phyloP scores from a whole-genome alignment of 2,113 vertebrate genomes.

The Elephas maximus region DNA sequence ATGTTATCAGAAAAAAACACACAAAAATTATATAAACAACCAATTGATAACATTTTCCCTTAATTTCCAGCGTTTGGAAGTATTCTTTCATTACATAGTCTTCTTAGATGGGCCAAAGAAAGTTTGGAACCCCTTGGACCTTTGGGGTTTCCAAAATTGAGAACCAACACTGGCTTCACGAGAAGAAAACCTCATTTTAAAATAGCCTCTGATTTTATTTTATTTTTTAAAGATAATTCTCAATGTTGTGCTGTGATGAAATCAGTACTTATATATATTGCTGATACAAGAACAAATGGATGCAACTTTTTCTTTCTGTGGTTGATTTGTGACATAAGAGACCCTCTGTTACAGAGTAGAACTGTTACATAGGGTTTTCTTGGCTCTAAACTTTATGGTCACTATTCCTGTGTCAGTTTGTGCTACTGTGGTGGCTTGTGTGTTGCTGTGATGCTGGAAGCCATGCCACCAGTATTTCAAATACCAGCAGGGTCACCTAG shows the following conservation, averaged over 20 bases:
- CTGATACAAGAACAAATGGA: background rate
- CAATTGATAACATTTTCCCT: background rate
- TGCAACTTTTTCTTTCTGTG: background rate
- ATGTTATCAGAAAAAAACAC: conserved; percentile 24
- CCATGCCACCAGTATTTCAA: too few relatives aligned
- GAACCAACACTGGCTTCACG: background rate
- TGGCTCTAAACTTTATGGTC: too few relatives aligned
- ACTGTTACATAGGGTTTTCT: too few relatives aligned
- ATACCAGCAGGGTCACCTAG: too few relatives aligned
- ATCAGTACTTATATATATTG: background rate
- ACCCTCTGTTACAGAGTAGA: too few relatives aligned
- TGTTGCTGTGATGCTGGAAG: too few relatives aligned
- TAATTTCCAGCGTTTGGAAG: background rate
- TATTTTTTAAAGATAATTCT: background rate
- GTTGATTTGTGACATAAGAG: too few relatives aligned
- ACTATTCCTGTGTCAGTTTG: too few relatives aligned
- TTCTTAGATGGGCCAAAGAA: background rate
- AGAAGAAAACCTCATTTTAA: background rate
- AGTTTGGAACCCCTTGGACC: background rate
- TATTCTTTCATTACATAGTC: background rate
- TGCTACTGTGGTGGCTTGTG: too few relatives aligned
- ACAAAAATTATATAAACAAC: background rate
- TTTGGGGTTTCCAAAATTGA: conserved; percentile 30
- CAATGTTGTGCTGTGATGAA: background rate
- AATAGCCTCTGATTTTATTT: background rate